Percentiles rank a stretch among this genome's conserved stretches.
These are phyloP conservation scores for Melipona beecheii DNA, from an alignment of 2,888 invertebrate genomes.

Conservation along the genomic window DNA sequence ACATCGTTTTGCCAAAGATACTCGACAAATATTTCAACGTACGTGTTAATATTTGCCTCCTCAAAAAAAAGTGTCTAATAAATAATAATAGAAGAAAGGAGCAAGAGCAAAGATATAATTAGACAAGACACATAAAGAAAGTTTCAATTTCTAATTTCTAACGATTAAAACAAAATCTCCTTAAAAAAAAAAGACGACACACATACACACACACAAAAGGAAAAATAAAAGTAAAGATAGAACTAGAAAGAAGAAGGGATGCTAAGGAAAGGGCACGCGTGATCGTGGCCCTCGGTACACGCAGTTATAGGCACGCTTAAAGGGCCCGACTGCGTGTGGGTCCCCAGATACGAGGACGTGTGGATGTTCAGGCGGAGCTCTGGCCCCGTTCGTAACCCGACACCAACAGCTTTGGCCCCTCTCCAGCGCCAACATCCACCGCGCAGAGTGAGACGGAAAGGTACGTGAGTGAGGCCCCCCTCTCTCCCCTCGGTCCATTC, in stretches of 20 bases:
- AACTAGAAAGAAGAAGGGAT: not conserved
- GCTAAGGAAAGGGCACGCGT: conserved; percentile 22
- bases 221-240: conserved; percentile 49
- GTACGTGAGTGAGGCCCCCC: conserved; percentile 57
- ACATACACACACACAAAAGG: not conserved
- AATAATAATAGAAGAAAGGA: too few relatives aligned
- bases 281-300: conserved; percentile 58
- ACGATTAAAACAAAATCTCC: too few relatives aligned
- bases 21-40: too few relatives aligned
- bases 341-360: conserved; percentile 71
- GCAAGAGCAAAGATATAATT: not conserved
- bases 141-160: not conserved
- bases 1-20: too few relatives aligned
- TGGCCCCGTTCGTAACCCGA: conserved; percentile 77
- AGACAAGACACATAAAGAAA: not conserved
- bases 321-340: conserved; percentile 70
- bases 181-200: too few relatives aligned
- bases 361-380: conserved; percentile 73
- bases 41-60: too few relatives aligned
- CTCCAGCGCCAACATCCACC: conserved; percentile 63
- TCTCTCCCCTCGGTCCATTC: conserved; percentile 54
- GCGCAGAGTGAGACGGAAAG: conserved; percentile 2
- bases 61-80: too few relatives aligned
- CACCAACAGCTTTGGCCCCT: conserved; percentile 76
- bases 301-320: conserved; percentile 64